Evolutionary conservation across 1,140 invertebrate species (phyloP).

Genomic region (Elysia chlorotica): DNA sequence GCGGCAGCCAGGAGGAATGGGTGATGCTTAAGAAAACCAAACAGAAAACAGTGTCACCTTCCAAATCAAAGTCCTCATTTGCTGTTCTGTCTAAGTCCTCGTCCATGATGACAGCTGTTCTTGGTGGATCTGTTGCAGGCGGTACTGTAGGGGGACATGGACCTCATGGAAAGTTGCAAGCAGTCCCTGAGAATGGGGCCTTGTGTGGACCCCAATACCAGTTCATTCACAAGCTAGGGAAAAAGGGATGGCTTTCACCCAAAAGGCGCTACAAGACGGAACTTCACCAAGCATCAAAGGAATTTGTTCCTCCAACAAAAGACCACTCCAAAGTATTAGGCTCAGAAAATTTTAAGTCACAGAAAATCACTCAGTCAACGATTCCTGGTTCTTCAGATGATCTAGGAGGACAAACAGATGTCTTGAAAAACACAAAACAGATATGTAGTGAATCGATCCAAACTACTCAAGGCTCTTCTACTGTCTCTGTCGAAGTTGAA

Average conservation of each 20-base stretch:
- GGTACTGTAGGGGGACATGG: background rate
- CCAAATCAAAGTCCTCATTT: too few relatives aligned
- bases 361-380: background rate
- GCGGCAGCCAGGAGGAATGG: conserved; percentile 22
- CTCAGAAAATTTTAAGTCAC: background rate
- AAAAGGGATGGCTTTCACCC: conserved; percentile 21
- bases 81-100: too few relatives aligned
- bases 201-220: background rate
- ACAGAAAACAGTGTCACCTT: conserved; percentile 22
- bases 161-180: too few relatives aligned
- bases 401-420: background rate
- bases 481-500: background rate
- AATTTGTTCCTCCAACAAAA: background rate
- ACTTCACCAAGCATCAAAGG: background rate
- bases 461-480: background rate
- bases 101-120: too few relatives aligned
- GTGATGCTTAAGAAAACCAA: conserved; percentile 25
- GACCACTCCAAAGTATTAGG: too few relatives aligned
- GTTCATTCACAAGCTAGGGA: background rate
- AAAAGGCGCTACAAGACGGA: conserved; percentile 13
- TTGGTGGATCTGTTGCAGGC: background rate
- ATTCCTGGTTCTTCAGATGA: background rate
- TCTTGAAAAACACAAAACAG: too few relatives aligned
- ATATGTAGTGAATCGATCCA: background rate
- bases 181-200: too few relatives aligned